Percentiles rank a stretch among this genome's conserved stretches.
These are phyloP conservation scores for Phalacrocorax carbo DNA, from an alignment of 2,113 vertebrate genomes.

Conservation along the genomic window DNA sequence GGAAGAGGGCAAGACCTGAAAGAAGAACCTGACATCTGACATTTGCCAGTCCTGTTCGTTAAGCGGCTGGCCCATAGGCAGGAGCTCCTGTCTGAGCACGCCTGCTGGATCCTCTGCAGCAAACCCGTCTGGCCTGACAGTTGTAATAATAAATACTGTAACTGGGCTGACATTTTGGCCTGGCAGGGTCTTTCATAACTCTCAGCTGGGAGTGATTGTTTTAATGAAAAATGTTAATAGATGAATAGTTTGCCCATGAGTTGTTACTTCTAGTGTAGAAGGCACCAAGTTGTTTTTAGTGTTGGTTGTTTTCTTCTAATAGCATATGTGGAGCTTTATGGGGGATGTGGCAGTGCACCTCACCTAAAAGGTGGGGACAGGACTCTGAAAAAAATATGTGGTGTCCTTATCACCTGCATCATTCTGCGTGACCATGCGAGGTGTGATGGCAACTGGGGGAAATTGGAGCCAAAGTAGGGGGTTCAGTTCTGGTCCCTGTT, in stretches of 20 bases:
- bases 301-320: neutral
- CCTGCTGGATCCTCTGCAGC: neutral
- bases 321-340: neutral
- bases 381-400: neutral
- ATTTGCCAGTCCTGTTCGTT: neutral
- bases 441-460: neutral
- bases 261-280: neutral
- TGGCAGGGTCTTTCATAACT: neutral
- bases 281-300: neutral
- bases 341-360: neutral
- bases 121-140: conserved; percentile 34
- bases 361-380: neutral
- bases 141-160: conserved; percentile 18
- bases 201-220: conserved; percentile 14
- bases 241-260: conserved; percentile 17
- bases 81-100: neutral
- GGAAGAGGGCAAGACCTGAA: neutral
- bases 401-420: neutral
- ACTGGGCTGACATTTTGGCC: neutral
- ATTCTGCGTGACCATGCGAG: neutral
- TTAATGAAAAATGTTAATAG: conserved; percentile 46
- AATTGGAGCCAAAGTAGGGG: neutral
- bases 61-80: neutral
- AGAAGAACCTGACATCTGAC: neutral
- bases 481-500: neutral